Evolutionary conservation across 2,888 invertebrate genomes (phyloP), one percentile per base, ranked within the genome.

Genomic region (Norana najaformis): DNA sequence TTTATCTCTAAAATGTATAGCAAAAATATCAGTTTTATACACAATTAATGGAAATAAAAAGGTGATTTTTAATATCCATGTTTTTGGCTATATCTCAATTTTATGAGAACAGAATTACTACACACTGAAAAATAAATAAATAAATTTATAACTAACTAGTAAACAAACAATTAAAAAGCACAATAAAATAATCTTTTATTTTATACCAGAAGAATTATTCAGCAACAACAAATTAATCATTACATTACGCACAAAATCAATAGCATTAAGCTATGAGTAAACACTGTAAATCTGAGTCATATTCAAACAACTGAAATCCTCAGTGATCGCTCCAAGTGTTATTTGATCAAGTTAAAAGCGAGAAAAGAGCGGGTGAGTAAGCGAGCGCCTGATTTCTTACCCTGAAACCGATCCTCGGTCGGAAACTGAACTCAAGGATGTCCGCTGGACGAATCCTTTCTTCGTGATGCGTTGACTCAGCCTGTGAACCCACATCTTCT

Each of bases 401-500:
- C 85, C 85, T 4, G 85, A 37, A 37, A 85, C 37, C 5, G 85
- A 90, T 89, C 16, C 89, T 88, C 91, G 69, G 8, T 90, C 90
- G 35, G 90, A 85, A 53, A 82, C 83, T 36, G 88, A 88, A 39
- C 90, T 90, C 20, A 88, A 90, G 38, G 88, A 90, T 39, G 89
- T 85, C 34, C 90, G 90, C 37, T 89, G 89, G 36, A 92, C 91
- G 89, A 90, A 92, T 88, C 95, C 96, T 96, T 95, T 96, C 96
- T 97, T 97, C 93, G 98, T 97, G 95, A 98, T 97, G 95, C 98
- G 97, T 94, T 97, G 97, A 94, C 97, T 97, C 90, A 99, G 96
- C 93, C 98, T 96, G 92, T 97, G 96, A 92, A 99, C 98, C 99
- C 99, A 99, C 94, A 96, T 96, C 93, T 97, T 97, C 96, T 98